A percentile compares a stretch with the other conserved stretches of the same genome.
Conservation (phyloP, 2,888 invertebrate species). For the Nymphalis c-album region DNA sequence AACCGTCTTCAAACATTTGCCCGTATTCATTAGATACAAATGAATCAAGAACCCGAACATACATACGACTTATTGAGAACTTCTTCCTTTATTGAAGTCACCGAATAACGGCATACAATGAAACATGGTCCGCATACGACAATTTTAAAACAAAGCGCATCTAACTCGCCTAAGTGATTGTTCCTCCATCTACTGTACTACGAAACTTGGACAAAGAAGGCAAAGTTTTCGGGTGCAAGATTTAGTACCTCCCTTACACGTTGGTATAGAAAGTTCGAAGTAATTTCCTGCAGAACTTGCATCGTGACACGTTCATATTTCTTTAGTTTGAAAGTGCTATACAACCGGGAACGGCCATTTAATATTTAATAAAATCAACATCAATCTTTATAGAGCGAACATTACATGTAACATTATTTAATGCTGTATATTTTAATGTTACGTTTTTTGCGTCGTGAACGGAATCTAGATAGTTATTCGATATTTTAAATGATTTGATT, state of each 20-base stretch:
- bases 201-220: slow-evolving; percentile 32
- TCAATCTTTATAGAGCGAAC: neutral
- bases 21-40: too few relatives aligned
- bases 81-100: too few relatives aligned
- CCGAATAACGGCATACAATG: neutral
- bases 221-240: slow-evolving; percentile 33
- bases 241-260: slow-evolving; percentile 32
- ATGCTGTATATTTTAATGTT: too few relatives aligned
- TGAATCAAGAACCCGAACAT: too few relatives aligned
- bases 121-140: neutral
- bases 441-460: neutral
- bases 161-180: slow-evolving; percentile 28
- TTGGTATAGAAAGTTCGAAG: slow-evolving; percentile 29
- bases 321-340: slow-evolving; percentile 26
- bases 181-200: slow-evolving; percentile 20
- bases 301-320: slow-evolving; percentile 29
- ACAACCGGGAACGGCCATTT: slow-evolving; percentile 10
- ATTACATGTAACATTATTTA: neutral
- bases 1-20: too few relatives aligned
- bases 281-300: slow-evolving; percentile 30
- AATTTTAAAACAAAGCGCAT: slow-evolving; percentile 10
- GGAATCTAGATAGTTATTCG: neutral
- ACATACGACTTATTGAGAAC: too few relatives aligned
- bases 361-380: slow-evolving; percentile 17
- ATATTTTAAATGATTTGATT: neutral